Conservation (phyloP, 1,140 invertebrate species). For the Drosophila kepulauana region DNA sequence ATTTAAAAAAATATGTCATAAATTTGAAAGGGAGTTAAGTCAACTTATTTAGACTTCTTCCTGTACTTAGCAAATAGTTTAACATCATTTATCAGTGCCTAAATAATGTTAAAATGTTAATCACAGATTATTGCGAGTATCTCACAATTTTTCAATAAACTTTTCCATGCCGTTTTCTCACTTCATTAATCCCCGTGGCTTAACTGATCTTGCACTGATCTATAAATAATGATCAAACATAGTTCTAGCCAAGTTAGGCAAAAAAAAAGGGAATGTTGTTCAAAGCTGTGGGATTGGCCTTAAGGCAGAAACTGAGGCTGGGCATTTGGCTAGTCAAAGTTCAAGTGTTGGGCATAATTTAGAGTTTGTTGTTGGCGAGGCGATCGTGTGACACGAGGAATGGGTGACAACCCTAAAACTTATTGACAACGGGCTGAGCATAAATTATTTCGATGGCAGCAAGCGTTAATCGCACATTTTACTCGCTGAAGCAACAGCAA, state of each 20-base stretch:
- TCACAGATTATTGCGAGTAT: no score
- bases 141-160: not conserved
- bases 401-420: conserved; percentile 56
- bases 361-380: conserved; percentile 10
- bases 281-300: not conserved
- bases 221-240: conserved; percentile 3
- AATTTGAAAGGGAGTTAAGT: no score
- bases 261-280: conserved; percentile 18
- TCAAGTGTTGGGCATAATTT: conserved; percentile 50
- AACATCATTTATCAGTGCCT: no score
- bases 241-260: conserved; percentile 3
- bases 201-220: not conserved
- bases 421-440: conserved; percentile 62
- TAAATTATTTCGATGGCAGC: conserved; percentile 68
- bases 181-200: not conserved
- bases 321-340: conserved; percentile 34
- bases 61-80: no score
- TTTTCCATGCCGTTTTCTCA: not conserved
- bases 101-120: no score
- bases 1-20: no score
- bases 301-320: conserved; percentile 10
- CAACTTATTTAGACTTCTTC: no score
- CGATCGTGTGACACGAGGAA: conserved; percentile 60
- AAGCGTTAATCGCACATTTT: conserved; percentile 77
- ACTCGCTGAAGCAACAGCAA: conserved; percentile 44